phyloP scores from a whole-genome alignment of 2,113 vertebrate genomes.

The Phaethon lepturus region DNA sequence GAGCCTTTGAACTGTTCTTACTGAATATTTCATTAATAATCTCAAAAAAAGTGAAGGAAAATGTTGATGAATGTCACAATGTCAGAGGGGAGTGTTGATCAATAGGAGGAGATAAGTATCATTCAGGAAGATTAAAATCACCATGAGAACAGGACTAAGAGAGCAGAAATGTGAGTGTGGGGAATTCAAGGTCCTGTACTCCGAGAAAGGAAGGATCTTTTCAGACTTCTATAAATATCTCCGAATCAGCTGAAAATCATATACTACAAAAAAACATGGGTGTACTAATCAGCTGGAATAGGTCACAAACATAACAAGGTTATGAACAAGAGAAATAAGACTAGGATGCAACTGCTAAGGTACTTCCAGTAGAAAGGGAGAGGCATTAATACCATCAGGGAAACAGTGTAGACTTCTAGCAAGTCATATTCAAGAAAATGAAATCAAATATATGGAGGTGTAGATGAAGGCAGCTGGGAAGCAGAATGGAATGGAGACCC shows the following conservation, averaged over 20 bases:
- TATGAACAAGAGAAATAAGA: not conserved
- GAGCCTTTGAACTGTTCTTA: not conserved
- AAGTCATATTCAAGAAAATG: not conserved
- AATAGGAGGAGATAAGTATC: not conserved
- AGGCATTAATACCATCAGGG: not conserved
- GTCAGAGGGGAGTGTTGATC: not conserved
- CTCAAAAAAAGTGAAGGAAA: not conserved
- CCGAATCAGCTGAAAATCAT: not conserved
- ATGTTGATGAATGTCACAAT: not conserved
- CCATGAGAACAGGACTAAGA: not conserved
- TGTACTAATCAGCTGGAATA: not conserved
- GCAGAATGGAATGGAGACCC: not conserved
- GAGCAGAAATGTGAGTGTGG: not conserved
- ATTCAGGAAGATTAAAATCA: not conserved
- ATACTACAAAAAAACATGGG: not conserved
- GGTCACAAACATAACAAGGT: not conserved
- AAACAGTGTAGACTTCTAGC: not conserved
- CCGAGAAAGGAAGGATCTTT: not conserved
- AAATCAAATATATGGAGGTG: not conserved
- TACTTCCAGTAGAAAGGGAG: not conserved
- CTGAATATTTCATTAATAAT: not conserved
- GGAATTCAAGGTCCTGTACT: not conserved
- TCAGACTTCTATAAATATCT: not conserved
- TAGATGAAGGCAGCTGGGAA: not conserved
- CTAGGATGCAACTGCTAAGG: not conserved